These are phyloP conservation scores for Odontocolon sp. DNA, from an alignment of 2,888 invertebrate species.

Conservation along the genomic window DNA sequence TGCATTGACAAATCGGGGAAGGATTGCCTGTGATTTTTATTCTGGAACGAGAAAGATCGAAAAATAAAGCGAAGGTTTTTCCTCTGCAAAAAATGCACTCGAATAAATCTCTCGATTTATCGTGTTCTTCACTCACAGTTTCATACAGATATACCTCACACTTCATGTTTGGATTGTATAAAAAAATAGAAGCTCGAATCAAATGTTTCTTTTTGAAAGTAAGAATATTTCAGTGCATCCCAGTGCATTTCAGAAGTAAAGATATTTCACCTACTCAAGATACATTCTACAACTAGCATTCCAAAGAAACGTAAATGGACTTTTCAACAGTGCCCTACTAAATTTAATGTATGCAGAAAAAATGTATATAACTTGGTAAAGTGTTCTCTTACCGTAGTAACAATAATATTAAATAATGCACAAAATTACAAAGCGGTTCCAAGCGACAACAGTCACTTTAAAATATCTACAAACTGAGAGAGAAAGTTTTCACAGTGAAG, in stretches of 20 bases:
- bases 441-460: not conserved
- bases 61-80: slow-evolving; percentile 1
- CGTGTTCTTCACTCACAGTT: too few species aligned
- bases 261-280: not conserved
- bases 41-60: not conserved
- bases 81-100: not conserved
- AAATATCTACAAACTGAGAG: slow-evolving; percentile 14
- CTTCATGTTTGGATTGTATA: too few species aligned
- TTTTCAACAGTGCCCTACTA: not conserved
- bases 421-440: slow-evolving; percentile 11
- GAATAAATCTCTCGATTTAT: slow-evolving; percentile 2
- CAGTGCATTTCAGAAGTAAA: too few species aligned
- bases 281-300: not conserved
- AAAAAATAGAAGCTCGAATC: too few species aligned
- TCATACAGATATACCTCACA: too few species aligned
- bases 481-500: not conserved
- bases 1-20: not conserved
- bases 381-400: not conserved
- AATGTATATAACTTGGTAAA: slow-evolving; percentile 31
- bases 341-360: slow-evolving; percentile 11
- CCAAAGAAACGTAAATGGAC: not conserved
- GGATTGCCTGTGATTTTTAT: slow-evolving; percentile 22
- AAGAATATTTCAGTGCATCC: too few species aligned
- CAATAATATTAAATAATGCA: slow-evolving; percentile 29
- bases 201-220: too few species aligned